Percentiles rank a stretch among this genome's conserved stretches.
phyloP scores from a whole-genome alignment of 2,797 vertebrate species.

The Mionectes olivaceus region DNA sequence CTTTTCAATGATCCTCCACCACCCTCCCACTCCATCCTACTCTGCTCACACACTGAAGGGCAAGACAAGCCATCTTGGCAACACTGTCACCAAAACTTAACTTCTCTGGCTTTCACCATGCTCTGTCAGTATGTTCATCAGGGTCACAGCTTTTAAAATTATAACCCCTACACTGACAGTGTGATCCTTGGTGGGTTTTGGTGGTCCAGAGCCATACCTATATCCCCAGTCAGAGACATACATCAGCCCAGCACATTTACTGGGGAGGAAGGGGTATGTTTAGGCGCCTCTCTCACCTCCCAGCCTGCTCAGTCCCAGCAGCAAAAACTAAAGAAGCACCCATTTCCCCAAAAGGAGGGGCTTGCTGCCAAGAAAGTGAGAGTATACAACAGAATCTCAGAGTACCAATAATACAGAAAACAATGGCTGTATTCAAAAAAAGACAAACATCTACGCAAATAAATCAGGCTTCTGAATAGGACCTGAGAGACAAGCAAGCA shows the following conservation, averaged over 20 bases:
- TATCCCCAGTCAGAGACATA: neutral
- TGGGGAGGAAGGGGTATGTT: neutral
- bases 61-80: neutral
- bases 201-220: neutral
- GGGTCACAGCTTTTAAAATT: neutral
- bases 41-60: neutral
- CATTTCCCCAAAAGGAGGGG: neutral
- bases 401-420: neutral
- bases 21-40: conserved; percentile 7
- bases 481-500: neutral
- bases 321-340: neutral
- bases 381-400: neutral
- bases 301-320: neutral
- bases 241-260: neutral
- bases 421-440: neutral
- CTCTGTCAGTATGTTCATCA: neutral
- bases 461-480: neutral
- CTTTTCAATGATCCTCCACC: neutral
- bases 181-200: neutral
- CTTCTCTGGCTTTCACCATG: neutral
- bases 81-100: neutral
- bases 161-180: fast-evolving
- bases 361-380: neutral
- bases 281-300: neutral
- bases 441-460: neutral